A percentile compares a stretch with the other conserved stretches of the same genome.
phyloP scores from a whole-genome alignment of 2,797 vertebrate species.

The Picus viridis region DNA sequence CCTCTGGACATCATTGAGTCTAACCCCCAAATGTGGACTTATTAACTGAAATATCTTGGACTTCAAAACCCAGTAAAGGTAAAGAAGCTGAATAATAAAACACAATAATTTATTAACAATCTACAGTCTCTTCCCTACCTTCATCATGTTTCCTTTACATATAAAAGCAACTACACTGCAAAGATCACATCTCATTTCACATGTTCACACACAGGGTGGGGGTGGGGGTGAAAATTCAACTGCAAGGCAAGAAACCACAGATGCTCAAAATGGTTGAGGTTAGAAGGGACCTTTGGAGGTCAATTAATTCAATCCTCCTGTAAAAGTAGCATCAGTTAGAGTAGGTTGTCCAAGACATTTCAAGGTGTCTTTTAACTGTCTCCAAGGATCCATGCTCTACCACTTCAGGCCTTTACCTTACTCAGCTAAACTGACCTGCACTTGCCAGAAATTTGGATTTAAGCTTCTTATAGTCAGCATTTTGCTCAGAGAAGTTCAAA shows the following conservation, averaged over 20 bases:
- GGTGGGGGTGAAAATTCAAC: not conserved
- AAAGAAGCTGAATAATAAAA: not conserved
- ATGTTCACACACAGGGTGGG: not conserved
- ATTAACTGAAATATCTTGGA: not conserved
- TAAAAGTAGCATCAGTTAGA: not conserved
- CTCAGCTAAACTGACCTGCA: not conserved
- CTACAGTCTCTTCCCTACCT: not conserved
- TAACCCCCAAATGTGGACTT: not conserved
- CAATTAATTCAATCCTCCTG: not conserved
- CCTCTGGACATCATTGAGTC: too few species aligned
- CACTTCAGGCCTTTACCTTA: not conserved
- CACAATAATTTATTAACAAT: not conserved
- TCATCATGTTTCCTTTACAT: not conserved
- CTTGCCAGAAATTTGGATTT: not conserved
- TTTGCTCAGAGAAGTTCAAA: not conserved
- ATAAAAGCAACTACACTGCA: not conserved
- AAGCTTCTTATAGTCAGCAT: not conserved
- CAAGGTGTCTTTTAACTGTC: not conserved
- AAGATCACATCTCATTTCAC: not conserved
- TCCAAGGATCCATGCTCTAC: not conserved
- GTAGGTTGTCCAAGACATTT: not conserved
- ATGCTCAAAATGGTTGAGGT: not conserved
- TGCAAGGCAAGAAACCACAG: not conserved
- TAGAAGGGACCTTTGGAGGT: not conserved
- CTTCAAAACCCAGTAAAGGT: not conserved